Conservation (phyloP, 2,888 invertebrate species). For the Tipula lateralis region DNA sequence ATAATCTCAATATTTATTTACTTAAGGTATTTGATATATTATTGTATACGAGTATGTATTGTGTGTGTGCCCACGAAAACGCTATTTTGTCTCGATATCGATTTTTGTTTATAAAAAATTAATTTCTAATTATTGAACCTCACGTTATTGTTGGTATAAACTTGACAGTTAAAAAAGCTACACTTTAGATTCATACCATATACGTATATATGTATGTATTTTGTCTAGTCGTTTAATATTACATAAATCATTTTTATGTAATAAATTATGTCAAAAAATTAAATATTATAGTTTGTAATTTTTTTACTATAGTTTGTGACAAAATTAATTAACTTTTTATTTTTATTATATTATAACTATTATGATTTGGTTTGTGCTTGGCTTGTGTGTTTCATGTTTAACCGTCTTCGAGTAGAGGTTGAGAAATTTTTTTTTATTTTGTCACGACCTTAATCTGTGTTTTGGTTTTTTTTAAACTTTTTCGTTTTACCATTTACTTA, state of each 20-base stretch:
- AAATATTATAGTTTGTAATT: neutral
- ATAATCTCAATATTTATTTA: neutral
- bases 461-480: neutral
- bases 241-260: slow-evolving; percentile 24
- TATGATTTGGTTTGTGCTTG: neutral
- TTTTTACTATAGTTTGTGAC: neutral
- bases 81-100: neutral
- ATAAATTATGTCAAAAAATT: slow-evolving; percentile 11
- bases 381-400: neutral
- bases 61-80: neutral
- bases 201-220: neutral
- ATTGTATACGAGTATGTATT: neutral
- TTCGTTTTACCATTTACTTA: neutral
- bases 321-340: slow-evolving; percentile 11
- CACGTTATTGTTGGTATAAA: neutral
- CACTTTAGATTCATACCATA: neutral
- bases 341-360: neutral
- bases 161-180: neutral
- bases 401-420: neutral
- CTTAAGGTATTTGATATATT: neutral
- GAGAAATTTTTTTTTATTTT: neutral
- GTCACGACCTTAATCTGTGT: neutral
- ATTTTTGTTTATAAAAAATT: neutral
- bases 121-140: neutral
- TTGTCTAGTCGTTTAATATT: slow-evolving; percentile 11